Percentiles rank a stretch among this genome's conserved stretches.
phyloP scores from a whole-genome alignment of 2,113 vertebrate species.

The Barnardius zonarius region DNA sequence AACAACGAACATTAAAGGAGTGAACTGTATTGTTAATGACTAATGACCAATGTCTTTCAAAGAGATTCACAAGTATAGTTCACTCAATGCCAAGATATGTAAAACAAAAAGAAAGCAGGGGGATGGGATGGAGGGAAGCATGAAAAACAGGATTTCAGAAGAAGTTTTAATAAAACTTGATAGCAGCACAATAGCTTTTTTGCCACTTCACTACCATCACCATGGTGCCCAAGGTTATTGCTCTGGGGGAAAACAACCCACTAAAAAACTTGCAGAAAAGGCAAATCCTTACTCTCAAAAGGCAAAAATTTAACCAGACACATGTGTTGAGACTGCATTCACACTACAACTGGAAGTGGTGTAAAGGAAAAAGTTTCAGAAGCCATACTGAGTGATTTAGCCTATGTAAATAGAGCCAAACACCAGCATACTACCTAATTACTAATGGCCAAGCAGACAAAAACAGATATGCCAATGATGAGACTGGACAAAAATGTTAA shows the following conservation, averaged over 20 bases:
- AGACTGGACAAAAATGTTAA: background rate
- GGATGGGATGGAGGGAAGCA: background rate
- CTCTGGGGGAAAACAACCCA: background rate
- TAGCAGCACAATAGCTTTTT: background rate
- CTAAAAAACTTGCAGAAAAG: background rate
- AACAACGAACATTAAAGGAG: slow-evolving; percentile 2
- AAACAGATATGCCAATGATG: background rate
- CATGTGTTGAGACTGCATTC: background rate
- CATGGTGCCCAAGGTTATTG: background rate
- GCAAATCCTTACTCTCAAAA: background rate
- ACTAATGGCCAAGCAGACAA: background rate
- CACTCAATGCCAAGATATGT: background rate
- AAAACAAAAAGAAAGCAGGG: background rate
- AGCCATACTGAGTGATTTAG: background rate
- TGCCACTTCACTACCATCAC: background rate
- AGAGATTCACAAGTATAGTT: background rate
- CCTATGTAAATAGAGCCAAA: background rate
- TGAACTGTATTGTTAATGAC: background rate
- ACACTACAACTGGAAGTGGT: background rate
- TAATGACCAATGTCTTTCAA: background rate
- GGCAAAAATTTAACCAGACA: background rate
- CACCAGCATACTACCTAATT: background rate
- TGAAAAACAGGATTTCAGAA: background rate
- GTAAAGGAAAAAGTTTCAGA: background rate
- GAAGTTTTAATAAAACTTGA: background rate